Percentiles rank a stretch among this genome's conserved stretches.
Evolutionary conservation across 2,113 vertebrate species (phyloP).

Genomic region (Vidua chalybeata): DNA sequence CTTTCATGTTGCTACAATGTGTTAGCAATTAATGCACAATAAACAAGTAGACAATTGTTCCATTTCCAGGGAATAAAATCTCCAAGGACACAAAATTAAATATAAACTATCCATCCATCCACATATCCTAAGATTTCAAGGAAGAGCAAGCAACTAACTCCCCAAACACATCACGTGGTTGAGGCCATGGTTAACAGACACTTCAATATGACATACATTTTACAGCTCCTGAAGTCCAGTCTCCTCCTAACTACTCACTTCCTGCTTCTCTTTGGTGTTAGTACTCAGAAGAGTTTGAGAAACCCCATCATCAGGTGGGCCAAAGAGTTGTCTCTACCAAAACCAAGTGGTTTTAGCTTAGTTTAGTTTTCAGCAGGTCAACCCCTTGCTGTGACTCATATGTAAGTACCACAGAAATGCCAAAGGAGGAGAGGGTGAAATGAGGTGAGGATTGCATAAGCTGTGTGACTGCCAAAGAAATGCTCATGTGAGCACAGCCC

Average conservation of each 20-base stretch:
- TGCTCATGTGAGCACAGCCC: not conserved
- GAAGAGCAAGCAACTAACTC: not conserved
- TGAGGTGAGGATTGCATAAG: conserved; percentile 64
- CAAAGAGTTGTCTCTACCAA: not conserved
- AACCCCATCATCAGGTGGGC: not conserved
- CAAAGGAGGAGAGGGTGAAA: conserved; percentile 54
- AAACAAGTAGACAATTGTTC: conserved; percentile 47
- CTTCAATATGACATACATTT: not conserved
- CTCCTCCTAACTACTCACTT: not conserved
- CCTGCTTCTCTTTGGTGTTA: not conserved
- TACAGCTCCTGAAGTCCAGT: not conserved
- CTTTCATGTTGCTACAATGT: conserved; percentile 25
- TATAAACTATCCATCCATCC: not conserved
- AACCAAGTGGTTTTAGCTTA: not conserved
- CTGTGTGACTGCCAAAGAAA: conserved; percentile 39
- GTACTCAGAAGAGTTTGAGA: not conserved
- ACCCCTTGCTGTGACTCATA: conserved; percentile 14
- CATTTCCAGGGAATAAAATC: conserved; percentile 51
- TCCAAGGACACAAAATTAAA: conserved; percentile 7
- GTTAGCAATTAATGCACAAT: conserved; percentile 51
- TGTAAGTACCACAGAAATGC: conserved; percentile 18
- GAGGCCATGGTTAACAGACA: not conserved
- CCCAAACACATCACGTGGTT: not conserved
- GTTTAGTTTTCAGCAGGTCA: not conserved
- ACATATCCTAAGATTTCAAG: not conserved